Evolutionary conservation across 2,888 invertebrate species (phyloP).

Genomic region (Opisthograptis luteolata): DNA sequence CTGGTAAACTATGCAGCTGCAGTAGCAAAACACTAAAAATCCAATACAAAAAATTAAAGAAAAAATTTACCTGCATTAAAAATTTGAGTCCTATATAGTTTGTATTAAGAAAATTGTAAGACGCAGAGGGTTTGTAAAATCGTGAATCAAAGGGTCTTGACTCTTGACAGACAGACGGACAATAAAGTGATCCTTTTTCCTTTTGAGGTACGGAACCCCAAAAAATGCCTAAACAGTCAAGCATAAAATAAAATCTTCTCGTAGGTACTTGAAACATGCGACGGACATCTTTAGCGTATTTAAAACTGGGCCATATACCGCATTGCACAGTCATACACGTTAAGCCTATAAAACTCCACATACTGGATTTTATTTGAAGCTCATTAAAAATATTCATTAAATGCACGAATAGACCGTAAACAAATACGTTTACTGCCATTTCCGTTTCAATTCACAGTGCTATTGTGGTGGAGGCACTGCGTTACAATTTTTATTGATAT

Average conservation of each 20-base stretch:
- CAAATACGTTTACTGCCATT: slow-evolving; percentile 51
- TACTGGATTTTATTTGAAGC: slow-evolving; percentile 48
- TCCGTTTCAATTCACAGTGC: slow-evolving; percentile 44
- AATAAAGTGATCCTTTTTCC: too few species aligned
- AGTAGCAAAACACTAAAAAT: neutral
- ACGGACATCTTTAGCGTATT: slow-evolving; percentile 20
- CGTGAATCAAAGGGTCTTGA: too few species aligned
- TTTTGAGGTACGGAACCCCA: too few species aligned
- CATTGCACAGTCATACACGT: slow-evolving; percentile 26
- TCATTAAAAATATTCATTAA: slow-evolving; percentile 54
- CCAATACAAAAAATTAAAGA: neutral
- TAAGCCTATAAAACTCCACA: slow-evolving; percentile 32
- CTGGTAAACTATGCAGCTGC: neutral
- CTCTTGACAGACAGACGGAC: too few species aligned
- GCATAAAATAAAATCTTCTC: slow-evolving; percentile 14
- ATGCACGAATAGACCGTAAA: slow-evolving; percentile 45
- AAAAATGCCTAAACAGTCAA: slow-evolving; percentile 2
- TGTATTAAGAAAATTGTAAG: too few species aligned
- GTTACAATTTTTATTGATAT: slow-evolving; percentile 14
- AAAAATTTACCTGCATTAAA: slow-evolving; percentile 8
- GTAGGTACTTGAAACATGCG: slow-evolving; percentile 32
- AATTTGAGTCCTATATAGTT: too few species aligned
- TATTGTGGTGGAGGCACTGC: slow-evolving; percentile 19
- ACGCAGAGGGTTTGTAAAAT: too few species aligned
- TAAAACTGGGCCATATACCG: slow-evolving; percentile 33